Percentiles rank a stretch among this genome's conserved stretches.
Conservation (phyloP, 2,888 invertebrate genomes). For the Caenorhabditis auriculariae region DNA sequence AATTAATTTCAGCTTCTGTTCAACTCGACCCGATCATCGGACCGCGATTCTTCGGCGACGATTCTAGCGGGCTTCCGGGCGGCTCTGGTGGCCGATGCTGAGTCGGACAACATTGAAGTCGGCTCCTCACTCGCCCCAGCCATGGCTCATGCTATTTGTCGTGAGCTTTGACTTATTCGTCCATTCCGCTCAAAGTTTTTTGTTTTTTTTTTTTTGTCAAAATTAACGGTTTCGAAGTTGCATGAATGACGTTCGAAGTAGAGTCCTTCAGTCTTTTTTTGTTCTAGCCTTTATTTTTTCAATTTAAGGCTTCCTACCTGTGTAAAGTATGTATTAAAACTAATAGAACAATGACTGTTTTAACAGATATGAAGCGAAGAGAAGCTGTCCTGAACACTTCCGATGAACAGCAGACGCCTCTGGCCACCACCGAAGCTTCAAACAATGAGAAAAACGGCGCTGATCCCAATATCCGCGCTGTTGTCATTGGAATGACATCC, state of each 20-base stretch:
- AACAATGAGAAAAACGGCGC: background rate
- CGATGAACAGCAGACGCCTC: background rate
- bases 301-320: background rate
- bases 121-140: constrained; percentile 30
- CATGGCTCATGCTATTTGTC: constrained; percentile 38
- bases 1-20: constrained; percentile 21
- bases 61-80: constrained; percentile 17
- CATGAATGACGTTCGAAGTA: no score
- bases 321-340: no score
- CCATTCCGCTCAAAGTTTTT: background rate
- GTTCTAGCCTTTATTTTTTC: no score
- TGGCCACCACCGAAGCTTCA: background rate
- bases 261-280: no score
- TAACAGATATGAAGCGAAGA: constrained; percentile 30
- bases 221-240: no score
- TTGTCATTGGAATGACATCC: constrained; percentile 33
- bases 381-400: constrained; percentile 5
- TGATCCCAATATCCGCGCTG: constrained; percentile 14
- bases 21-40: constrained; percentile 21
- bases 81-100: constrained; percentile 9
- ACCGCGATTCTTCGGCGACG: constrained; percentile 19
- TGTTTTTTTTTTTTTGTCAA: background rate
- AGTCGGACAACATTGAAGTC: constrained; percentile 6
- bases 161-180: constrained; percentile 19
- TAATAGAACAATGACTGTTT: no score